A percentile compares a stretch with the other conserved stretches of the same genome.
Evolutionary conservation across 2,113 vertebrate genomes (phyloP).

Genomic region (Hippopotamus amphibius): DNA sequence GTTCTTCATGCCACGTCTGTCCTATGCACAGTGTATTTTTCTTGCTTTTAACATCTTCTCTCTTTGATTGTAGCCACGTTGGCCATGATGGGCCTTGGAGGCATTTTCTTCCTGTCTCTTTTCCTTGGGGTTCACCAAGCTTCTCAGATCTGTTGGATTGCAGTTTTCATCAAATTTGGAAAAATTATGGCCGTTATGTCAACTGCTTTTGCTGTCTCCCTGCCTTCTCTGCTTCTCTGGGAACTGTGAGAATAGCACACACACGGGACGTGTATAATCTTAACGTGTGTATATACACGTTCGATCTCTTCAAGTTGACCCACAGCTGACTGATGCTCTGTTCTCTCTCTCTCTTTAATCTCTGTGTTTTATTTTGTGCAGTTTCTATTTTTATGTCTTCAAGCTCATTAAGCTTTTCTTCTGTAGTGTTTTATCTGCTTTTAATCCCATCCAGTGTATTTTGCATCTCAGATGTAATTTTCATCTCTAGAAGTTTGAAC

Average conservation of each 20-base stretch:
- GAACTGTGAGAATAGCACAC: neutral
- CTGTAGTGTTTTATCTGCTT: neutral
- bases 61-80: neutral
- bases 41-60: neutral
- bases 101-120: slow-evolving; percentile 26
- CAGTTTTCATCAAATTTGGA: neutral
- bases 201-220: neutral
- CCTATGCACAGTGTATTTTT: neutral
- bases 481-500: neutral
- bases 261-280: neutral
- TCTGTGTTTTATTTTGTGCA: neutral
- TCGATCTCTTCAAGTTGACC: neutral
- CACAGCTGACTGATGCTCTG: neutral
- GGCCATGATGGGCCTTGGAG: neutral
- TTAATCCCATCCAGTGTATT: neutral
- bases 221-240: neutral
- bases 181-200: neutral
- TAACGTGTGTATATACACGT: rapidly evolving
- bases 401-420: neutral
- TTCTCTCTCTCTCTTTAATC: neutral
- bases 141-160: neutral
- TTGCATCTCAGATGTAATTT: neutral
- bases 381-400: neutral
- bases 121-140: neutral
- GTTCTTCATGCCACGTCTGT: neutral